Conservation (phyloP, 2,797 vertebrate genomes). For the Acipenser transmontanus region DNA sequence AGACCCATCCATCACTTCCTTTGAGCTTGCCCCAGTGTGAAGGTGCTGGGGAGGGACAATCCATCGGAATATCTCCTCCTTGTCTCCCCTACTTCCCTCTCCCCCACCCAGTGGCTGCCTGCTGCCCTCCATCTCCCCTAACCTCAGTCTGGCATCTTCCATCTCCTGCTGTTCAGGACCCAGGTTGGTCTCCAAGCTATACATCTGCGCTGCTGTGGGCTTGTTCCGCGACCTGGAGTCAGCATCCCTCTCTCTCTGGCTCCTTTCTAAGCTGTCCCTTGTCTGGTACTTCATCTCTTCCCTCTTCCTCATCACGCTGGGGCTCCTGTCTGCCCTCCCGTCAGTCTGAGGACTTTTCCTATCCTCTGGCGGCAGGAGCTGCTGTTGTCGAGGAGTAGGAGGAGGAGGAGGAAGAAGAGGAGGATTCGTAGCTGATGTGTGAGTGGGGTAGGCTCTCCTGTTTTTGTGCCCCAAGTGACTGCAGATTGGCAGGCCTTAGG, state of each 20-base stretch:
- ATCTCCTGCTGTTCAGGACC: slow-evolving; percentile 7
- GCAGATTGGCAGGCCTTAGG: slow-evolving; percentile 60
- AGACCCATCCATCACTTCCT: slow-evolving; percentile 22
- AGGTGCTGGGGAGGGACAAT: slow-evolving; percentile 18
- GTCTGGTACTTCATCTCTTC: slow-evolving; percentile 37
- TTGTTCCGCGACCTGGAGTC: slow-evolving; percentile 36
- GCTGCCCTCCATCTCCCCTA: slow-evolving; percentile 14
- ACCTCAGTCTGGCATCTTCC: slow-evolving; percentile 24
- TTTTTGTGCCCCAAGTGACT: slow-evolving; percentile 28
- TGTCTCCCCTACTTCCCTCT: slow-evolving; percentile 22
- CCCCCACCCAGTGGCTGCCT: slow-evolving; percentile 9
- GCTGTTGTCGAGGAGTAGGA: slow-evolving; percentile 19
- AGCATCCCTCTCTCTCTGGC: slow-evolving; percentile 30
- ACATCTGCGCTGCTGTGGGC: slow-evolving; percentile 10
- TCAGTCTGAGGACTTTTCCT: slow-evolving; percentile 15
- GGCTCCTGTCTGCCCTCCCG: slow-evolving; percentile 15
- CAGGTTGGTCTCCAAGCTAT: slow-evolving; percentile 11
- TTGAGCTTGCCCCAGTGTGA: slow-evolving; percentile 15
- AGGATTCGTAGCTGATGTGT: too few relatives aligned
- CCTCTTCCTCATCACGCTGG: slow-evolving; percentile 41
- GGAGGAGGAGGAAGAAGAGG: too few relatives aligned
- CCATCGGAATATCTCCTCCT: slow-evolving; percentile 20
- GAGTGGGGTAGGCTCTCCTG: neutral
- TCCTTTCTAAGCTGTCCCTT: slow-evolving; percentile 29
- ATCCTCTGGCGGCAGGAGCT: neutral